phyloP scores from a whole-genome alignment of 2,113 vertebrate genomes.

The Pantherophis guttatus region DNA sequence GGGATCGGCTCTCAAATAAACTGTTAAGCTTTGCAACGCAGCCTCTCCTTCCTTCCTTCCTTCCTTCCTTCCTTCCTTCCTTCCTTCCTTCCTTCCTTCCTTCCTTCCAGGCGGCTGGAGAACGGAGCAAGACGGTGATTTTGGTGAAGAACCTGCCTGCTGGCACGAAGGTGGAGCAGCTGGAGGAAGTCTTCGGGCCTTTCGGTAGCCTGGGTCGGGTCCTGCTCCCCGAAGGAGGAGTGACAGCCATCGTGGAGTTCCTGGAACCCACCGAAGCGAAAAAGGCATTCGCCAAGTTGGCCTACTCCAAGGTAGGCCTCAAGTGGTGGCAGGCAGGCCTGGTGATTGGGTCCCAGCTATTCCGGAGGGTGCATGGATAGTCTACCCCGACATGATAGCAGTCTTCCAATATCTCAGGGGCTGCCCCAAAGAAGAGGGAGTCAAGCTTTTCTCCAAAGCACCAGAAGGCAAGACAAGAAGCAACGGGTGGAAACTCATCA shows the following conservation, averaged over 20 bases:
- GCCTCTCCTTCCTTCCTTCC: background rate
- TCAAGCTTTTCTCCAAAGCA: no score
- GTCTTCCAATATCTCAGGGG: no score
- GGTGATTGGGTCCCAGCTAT: background rate
- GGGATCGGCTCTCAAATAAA: background rate
- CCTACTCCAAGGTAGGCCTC: constrained; percentile 88
- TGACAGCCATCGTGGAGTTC: constrained; percentile 91
- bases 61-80: rapidly evolving
- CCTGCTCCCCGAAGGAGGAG: constrained; percentile 85
- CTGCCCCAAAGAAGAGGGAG: no score
- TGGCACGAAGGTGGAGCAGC: constrained; percentile 64
- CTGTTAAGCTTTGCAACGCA: background rate
- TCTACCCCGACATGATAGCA: no score
- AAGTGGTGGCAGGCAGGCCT: background rate
- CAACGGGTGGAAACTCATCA: no score
- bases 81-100: no score
- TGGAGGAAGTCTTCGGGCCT: constrained; percentile 78
- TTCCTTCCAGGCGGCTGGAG: constrained; percentile 73
- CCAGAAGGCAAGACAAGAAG: no score
- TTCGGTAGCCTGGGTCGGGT: constrained; percentile 86
- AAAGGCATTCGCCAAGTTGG: constrained; percentile 84
- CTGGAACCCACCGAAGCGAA: constrained; percentile 90
- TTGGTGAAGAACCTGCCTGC: constrained; percentile 92
- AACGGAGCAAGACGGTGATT: constrained; percentile 85
- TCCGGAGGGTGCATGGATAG: background rate